Conservation (phyloP, 2,888 invertebrate species). For the Athripsodes cinereus region DNA sequence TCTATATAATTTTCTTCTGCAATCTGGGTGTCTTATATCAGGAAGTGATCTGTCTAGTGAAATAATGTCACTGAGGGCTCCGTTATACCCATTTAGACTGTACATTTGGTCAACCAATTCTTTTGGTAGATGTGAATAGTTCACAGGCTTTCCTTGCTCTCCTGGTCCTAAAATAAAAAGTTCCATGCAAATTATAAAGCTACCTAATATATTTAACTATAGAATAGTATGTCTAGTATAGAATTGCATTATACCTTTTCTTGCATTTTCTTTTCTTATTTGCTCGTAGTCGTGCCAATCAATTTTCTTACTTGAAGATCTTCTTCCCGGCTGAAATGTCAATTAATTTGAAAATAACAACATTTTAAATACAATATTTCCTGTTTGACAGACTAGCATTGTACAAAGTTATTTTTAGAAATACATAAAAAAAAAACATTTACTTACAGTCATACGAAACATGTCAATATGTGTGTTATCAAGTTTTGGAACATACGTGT, state of each 20-base stretch:
- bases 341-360: too few species aligned
- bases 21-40: conserved; percentile 65
- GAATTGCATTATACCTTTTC: conserved; percentile 43
- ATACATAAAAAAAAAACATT: too few species aligned
- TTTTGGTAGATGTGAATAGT: neutral
- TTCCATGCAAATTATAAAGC: neutral
- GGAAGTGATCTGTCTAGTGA: conserved; percentile 78
- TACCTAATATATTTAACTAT: neutral
- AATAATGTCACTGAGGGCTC: conserved; percentile 83
- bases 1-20: conserved; percentile 62
- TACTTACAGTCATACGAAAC: neutral
- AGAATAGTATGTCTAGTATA: neutral
- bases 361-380: too few species aligned
- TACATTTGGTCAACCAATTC: conserved; percentile 63
- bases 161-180: conserved; percentile 51
- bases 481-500: neutral
- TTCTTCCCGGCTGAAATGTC: neutral
- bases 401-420: too few species aligned
- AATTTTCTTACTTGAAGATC: conserved; percentile 33
- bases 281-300: conserved; percentile 76
- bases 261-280: conserved; percentile 55
- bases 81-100: conserved; percentile 90
- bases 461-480: neutral
- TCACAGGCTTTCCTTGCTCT: conserved; percentile 59
- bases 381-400: too few species aligned